phyloP scores from a whole-genome alignment of 2,797 vertebrate genomes.

The Odontamblyopus rebecca region DNA sequence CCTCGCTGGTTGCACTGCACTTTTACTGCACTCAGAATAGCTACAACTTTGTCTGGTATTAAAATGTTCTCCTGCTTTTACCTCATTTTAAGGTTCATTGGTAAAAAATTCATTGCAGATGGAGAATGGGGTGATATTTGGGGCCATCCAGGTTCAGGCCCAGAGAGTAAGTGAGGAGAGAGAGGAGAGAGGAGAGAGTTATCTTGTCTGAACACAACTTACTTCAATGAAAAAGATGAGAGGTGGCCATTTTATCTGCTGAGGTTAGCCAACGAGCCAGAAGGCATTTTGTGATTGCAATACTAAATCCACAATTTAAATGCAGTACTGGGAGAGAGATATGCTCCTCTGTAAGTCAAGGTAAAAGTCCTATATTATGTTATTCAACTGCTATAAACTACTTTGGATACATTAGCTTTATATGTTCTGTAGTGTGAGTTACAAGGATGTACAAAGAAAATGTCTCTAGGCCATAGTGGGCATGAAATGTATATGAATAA shows the following conservation, averaged over 20 bases:
- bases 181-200: background rate
- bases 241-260: constrained; percentile 47
- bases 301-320: constrained; percentile 51
- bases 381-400: background rate
- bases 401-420: background rate
- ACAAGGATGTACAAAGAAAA: background rate
- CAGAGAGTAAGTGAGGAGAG: constrained; percentile 16
- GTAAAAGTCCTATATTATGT: constrained; percentile 1
- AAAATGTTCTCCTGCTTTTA: constrained; percentile 11
- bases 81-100: constrained; percentile 29
- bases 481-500: background rate
- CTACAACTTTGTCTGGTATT: background rate
- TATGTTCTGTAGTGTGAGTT: background rate
- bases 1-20: background rate
- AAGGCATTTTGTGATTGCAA: constrained; percentile 50
- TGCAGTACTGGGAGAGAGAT: constrained; percentile 14
- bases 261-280: constrained; percentile 38
- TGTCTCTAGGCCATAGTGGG: background rate
- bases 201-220: constrained; percentile 18
- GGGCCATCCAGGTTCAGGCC: constrained; percentile 43
- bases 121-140: constrained; percentile 30
- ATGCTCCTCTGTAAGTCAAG: background rate
- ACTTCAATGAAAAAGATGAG: constrained; percentile 48
- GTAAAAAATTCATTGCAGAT: constrained; percentile 40
- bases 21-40: background rate